phyloP scores from a whole-genome alignment of 2,888 invertebrate species.

The Eudemis profundana region DNA sequence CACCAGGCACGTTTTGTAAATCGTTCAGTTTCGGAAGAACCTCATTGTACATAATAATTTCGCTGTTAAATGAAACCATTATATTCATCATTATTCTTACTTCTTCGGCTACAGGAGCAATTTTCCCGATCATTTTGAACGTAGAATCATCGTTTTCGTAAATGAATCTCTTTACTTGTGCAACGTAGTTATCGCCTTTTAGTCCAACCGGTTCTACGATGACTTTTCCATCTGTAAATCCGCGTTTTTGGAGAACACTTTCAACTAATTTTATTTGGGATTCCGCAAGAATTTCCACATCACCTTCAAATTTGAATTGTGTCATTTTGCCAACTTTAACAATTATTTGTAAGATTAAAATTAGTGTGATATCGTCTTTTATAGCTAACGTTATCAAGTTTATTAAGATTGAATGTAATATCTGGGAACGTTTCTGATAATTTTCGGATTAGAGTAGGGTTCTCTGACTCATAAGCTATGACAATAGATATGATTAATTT shows the following conservation, averaged over 20 bases:
- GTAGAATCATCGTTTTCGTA: slow-evolving; percentile 51
- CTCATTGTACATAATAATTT: slow-evolving; percentile 57
- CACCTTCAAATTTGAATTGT: slow-evolving; percentile 43
- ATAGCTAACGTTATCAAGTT: no score
- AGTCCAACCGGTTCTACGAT: slow-evolving; percentile 45
- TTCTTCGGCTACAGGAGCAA: slow-evolving; percentile 55
- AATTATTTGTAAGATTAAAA: no score
- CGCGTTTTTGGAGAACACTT: slow-evolving; percentile 37
- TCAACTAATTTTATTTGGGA: slow-evolving; percentile 31
- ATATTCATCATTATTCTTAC: slow-evolving; percentile 48
- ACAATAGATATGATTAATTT: no score
- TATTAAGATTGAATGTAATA: no score
- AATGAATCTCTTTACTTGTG: slow-evolving; percentile 46
- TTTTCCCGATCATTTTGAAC: slow-evolving; percentile 63
- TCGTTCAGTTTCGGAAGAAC: slow-evolving; percentile 57
- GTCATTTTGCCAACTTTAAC: no score
- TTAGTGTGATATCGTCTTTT: no score
- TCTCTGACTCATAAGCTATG: no score
- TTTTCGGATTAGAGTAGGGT: no score
- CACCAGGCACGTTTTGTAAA: slow-evolving; percentile 55
- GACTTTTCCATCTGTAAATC: slow-evolving; percentile 43
- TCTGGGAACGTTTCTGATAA: no score
- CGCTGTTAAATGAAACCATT: slow-evolving; percentile 55
- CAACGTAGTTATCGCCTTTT: slow-evolving; percentile 48
- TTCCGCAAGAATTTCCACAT: slow-evolving; percentile 23